Conservation (phyloP, 2,113 vertebrate species). For the Xyliphius kryptos region DNA sequence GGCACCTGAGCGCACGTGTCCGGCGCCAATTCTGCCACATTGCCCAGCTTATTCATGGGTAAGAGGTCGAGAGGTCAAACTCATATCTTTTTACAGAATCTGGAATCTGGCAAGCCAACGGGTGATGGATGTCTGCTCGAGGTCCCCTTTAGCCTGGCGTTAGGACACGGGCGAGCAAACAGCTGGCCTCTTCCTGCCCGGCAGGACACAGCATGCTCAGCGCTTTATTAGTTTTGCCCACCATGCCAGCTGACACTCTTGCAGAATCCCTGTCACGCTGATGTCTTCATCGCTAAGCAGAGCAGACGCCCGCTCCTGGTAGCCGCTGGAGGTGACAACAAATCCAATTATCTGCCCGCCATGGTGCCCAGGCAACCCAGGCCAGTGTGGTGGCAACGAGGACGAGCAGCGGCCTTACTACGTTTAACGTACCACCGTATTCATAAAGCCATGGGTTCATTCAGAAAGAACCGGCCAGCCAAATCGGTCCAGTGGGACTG, state of each 20-base stretch:
- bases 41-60: slow-evolving; percentile 17
- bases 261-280: slow-evolving; percentile 91
- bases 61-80: slow-evolving; percentile 35
- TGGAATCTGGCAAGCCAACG: slow-evolving; percentile 14
- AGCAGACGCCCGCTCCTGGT: slow-evolving; percentile 94
- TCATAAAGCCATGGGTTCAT: slow-evolving; percentile 6
- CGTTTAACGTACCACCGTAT: slow-evolving; percentile 2
- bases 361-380: slow-evolving; percentile 72
- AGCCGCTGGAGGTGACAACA: slow-evolving; percentile 98
- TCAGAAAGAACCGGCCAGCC: slow-evolving; percentile 13
- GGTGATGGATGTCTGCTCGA: slow-evolving; percentile 7
- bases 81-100: slow-evolving; percentile 25
- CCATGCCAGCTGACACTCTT: slow-evolving; percentile 97
- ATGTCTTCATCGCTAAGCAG: slow-evolving; percentile 99
- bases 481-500: slow-evolving; percentile 20
- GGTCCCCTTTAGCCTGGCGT: slow-evolving; percentile 33
- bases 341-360: slow-evolving; percentile 99
- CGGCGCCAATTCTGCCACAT: slow-evolving; percentile 10
- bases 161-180: slow-evolving; percentile 58
- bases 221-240: slow-evolving; percentile 89
- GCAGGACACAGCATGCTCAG: slow-evolving; percentile 81
- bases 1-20: slow-evolving; percentile 12
- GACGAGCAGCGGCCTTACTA: slow-evolving; percentile 48
- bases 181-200: slow-evolving; percentile 84
- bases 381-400: slow-evolving; percentile 66